Conservation (phyloP, 2,888 invertebrate genomes). For the Acholoe squamosa region DNA sequence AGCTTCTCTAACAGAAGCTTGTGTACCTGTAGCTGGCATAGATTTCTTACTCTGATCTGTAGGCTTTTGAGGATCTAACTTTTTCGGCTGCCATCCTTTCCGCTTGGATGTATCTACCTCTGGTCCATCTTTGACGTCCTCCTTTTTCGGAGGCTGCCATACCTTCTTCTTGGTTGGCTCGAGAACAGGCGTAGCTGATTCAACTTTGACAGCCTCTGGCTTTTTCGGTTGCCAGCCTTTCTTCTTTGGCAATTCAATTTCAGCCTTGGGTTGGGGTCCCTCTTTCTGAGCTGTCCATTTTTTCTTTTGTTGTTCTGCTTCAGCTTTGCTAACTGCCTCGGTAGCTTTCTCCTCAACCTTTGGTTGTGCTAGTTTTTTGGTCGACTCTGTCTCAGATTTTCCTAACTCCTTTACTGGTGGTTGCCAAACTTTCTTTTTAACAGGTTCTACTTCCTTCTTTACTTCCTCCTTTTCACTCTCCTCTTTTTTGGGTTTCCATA, state of each 20-base stretch:
- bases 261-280: neutral
- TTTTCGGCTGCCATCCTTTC: conserved; percentile 17
- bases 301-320: neutral
- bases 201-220: neutral
- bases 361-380: neutral
- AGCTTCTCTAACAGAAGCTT: neutral
- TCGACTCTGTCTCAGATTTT: neutral
- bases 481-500: neutral
- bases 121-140: neutral
- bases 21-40: neutral
- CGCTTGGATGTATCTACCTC: conserved; percentile 40
- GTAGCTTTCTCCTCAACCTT: neutral
- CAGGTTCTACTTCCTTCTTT: neutral
- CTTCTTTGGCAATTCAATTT: conserved; percentile 15
- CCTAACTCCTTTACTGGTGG: neutral
- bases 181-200: neutral
- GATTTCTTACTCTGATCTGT: neutral
- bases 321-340: neutral
- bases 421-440: neutral
- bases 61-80: neutral
- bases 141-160: neutral
- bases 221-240: neutral
- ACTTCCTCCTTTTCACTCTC: neutral
- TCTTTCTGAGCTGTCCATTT: neutral
- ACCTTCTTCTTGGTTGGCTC: conserved; percentile 5